Evolutionary conservation across 1,140 invertebrate genomes (phyloP).

Genomic region (Drosophila orosa): DNA sequence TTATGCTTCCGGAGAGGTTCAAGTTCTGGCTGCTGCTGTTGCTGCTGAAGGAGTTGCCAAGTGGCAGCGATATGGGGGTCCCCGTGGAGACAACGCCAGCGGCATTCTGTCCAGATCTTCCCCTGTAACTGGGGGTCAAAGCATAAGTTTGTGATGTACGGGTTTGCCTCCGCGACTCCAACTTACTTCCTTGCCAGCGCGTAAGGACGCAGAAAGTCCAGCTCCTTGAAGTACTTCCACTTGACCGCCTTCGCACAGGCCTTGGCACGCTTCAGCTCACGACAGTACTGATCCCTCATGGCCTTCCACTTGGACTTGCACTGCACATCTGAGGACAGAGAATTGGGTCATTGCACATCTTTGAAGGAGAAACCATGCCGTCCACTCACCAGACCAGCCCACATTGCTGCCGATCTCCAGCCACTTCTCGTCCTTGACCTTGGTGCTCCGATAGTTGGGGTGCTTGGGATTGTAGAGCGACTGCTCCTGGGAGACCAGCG

Average conservation of each 20-base stretch:
- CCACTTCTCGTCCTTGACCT: conserved; percentile 77
- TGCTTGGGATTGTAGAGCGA: conserved; percentile 80
- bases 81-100: conserved; percentile 26
- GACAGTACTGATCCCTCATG: conserved; percentile 79
- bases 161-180: accelerated
- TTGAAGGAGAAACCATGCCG: not conserved
- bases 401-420: conserved; percentile 67
- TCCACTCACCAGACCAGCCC: conserved; percentile 72
- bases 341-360: not conserved
- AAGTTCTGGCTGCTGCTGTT: conserved; percentile 65
- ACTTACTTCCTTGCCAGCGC: conserved; percentile 77
- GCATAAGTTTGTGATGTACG: not conserved
- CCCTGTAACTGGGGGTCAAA: conserved; percentile 59
- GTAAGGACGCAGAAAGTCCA: conserved; percentile 77
- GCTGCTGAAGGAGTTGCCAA: conserved; percentile 55
- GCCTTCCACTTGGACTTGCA: conserved; percentile 83
- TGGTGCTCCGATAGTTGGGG: conserved; percentile 72
- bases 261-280: conserved; percentile 77
- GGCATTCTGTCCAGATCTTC: conserved; percentile 39
- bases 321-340: conserved; percentile 45
- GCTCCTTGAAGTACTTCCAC: conserved; percentile 81
- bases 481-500: conserved; percentile 74
- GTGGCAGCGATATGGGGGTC: conserved; percentile 23
- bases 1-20: conserved; percentile 55
- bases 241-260: conserved; percentile 70